phyloP scores from a whole-genome alignment of 2,113 vertebrate species.

The Stomatorhinus ivindoensis region DNA sequence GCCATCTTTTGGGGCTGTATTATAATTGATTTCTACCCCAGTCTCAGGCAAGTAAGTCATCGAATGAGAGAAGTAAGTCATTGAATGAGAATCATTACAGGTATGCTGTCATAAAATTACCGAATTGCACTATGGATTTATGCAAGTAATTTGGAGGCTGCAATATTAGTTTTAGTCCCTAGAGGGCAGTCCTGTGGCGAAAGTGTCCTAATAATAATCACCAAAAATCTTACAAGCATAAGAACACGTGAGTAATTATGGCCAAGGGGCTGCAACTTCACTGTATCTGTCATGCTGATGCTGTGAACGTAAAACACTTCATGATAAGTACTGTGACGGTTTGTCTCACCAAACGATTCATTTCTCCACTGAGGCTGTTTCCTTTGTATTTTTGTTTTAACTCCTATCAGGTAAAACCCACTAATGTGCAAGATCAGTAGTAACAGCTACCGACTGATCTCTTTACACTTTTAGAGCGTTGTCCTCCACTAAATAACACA shows the following conservation, averaged over 20 bases:
- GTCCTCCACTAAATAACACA: neutral
- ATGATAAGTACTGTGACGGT: neutral
- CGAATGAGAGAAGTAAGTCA: neutral
- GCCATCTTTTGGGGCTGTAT: neutral
- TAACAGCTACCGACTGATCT: neutral
- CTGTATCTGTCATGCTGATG: too few species aligned
- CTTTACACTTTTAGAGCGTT: neutral
- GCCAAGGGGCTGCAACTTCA: neutral
- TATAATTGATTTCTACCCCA: neutral
- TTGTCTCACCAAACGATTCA: neutral
- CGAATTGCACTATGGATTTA: neutral
- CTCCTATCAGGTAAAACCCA: slow-evolving; percentile 1
- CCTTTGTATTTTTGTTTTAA: neutral
- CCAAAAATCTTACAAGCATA: neutral
- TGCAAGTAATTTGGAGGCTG: slow-evolving; percentile 26
- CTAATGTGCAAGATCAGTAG: neutral
- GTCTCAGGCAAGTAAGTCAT: neutral
- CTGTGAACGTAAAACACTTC: neutral
- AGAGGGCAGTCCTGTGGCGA: slow-evolving; percentile 48
- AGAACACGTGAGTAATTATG: neutral
- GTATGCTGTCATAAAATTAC: neutral
- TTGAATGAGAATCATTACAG: neutral
- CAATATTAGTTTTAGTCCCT: slow-evolving; percentile 39
- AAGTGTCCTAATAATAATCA: slow-evolving; percentile 6
- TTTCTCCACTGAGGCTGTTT: neutral